A percentile compares a stretch with the other conserved stretches of the same genome.
Evolutionary conservation across 2,113 vertebrate genomes (phyloP).

Genomic region (Platichthys stellatus): DNA sequence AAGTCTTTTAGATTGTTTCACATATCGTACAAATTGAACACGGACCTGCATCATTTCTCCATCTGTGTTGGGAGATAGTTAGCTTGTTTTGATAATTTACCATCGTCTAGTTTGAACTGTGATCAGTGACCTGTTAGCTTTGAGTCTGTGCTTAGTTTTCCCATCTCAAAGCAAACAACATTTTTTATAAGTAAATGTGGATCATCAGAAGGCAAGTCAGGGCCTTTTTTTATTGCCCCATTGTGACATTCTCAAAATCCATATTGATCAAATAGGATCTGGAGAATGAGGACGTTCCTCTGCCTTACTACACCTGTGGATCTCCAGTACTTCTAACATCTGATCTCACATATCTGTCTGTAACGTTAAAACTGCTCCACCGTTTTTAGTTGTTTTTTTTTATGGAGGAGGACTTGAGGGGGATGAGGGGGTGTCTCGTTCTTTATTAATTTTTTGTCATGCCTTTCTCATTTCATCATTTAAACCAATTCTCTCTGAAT

Average conservation of each 20-base stretch:
- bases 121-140: slow-evolving; percentile 31
- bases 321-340: slow-evolving; percentile 51
- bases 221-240: slow-evolving; percentile 65
- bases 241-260: slow-evolving; percentile 26
- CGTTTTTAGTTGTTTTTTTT: neutral
- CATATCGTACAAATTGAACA: too few species aligned
- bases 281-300: slow-evolving; percentile 61
- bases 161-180: slow-evolving; percentile 18
- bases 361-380: slow-evolving; percentile 30
- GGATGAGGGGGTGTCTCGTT: slow-evolving; percentile 25
- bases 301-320: slow-evolving; percentile 82
- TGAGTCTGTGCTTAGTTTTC: neutral
- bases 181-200: slow-evolving; percentile 13
- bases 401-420: neutral
- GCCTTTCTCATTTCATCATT: slow-evolving; percentile 49
- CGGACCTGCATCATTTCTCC: too few species aligned
- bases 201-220: slow-evolving; percentile 65
- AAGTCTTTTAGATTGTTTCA: neutral
- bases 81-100: neutral
- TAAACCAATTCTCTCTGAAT: slow-evolving; percentile 51
- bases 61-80: too few species aligned
- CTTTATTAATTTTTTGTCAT: slow-evolving; percentile 38
- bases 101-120: slow-evolving; percentile 12
- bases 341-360: slow-evolving; percentile 56
- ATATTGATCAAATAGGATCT: slow-evolving; percentile 20